Evolutionary conservation across 2,113 vertebrate species (phyloP), one percentile per base, ranked within the genome.

Genomic region (Sapajus apella): DNA sequence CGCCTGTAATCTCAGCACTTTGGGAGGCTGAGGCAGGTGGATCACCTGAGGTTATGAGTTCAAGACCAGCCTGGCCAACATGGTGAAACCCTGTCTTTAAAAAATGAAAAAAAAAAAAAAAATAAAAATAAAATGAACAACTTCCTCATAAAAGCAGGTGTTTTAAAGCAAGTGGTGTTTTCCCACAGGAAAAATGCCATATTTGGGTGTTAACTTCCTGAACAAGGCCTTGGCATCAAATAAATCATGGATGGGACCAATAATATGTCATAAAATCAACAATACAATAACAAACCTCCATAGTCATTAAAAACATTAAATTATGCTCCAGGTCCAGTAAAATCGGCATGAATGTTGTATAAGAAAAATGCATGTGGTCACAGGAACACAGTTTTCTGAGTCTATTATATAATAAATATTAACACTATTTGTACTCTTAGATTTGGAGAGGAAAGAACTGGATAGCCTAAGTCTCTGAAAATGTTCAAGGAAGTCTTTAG

Each of bases 131-230:
- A n/a, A n/a, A n/a, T n/a, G n/a, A n/a, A 40, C 37, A 40, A 40
- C 37, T 40, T 40, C 37, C 37, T 40, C 3, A 8, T 90, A n/a
- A 82, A 90, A 90, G 27, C 21, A 87, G 13, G 8, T 95, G 58
- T 86, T 94, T 66, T 73, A 88, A 94, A 89, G 52, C 45, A 73
- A 82, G n/a, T 72, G 72, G 50, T 47, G n/a, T 96, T 95, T 97
- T 82, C 87, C 37, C 68, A 87, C 3, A 96, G 40, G 52, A 68
- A 37, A 61, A 83, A 55, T 87, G 68, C 90, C 47, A 58, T 86
- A 96, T 87, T 81, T 96, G 73, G 70, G 37, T 95, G 61, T 92
- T 95, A 85, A 89, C 79, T 93, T 96, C 37, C 85, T 91, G 83
- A 83, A 87, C 30, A 79, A 86, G 61, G 82, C n/a, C 14, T 87